Base-by-base conservation (phyloP, 1,140 invertebrate genomes). In the Drosophila pseudoobscura region DNA sequence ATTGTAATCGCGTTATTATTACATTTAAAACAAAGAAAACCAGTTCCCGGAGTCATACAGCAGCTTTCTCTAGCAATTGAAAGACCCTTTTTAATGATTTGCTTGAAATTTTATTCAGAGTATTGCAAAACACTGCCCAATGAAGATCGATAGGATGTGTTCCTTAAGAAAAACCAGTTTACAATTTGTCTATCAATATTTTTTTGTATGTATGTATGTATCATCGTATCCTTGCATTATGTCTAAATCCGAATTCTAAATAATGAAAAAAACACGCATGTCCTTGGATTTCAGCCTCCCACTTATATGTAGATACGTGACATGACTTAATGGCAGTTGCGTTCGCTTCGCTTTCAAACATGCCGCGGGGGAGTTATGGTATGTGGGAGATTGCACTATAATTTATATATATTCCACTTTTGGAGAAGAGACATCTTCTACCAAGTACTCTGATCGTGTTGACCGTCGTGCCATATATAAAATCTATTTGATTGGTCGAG, bases 81-180 rank as follows among this genome's bases (percentile, higher is more conserved):
- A 39, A 39, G 11, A 39, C 11, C 52, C 45, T 50, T 55, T 45
- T 22, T 77, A 52, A 51, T 57, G 35, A 64, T 77, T 50, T 64
- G 56, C 47, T 78, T 78, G 13, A 22, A 49, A 47, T 54, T 85
- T 80, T 80, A 80, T 87, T 87, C 43, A 70, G 63, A 63, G 57
- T 73, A 63, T 61, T 45, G 49, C 73, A 39, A 11, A 39, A 39
- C 61, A 64, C 55, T 78, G 68, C 49, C 45, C 50, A 39, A 39
- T 39, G 35, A 39, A 13, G 35, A 39, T 39, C 11, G 35, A 39
- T 39, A 39, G 11, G 11, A 31, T n/a, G 46, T 41, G 7, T 56
- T 29, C 46, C 43, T 45, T 56, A 26, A 52, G 41, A 56, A 68
- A 77, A 59, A 31, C 50, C 35, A 39, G 35, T 63, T 64, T 47